Conservation (phyloP, 2,888 invertebrate genomes). For the Eupelmus urozonus region DNA sequence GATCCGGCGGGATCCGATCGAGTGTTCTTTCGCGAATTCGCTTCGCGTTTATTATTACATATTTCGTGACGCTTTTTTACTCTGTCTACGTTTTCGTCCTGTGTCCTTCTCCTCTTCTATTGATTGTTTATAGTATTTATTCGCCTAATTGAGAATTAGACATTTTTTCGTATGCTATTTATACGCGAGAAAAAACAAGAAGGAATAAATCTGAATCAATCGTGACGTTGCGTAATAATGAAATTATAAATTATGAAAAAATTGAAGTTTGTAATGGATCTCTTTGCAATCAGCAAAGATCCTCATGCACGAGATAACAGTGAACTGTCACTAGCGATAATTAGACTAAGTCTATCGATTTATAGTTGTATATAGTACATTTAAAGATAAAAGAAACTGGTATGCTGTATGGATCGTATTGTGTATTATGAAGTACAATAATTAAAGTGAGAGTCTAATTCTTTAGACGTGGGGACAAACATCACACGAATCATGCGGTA, state of each 20-base stretch:
- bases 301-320: constrained; percentile 32
- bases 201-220: constrained; percentile 32
- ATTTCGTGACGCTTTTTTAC: constrained; percentile 46
- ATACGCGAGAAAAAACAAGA: constrained; percentile 56
- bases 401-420: constrained; percentile 54
- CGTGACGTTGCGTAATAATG: constrained; percentile 6
- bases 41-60: constrained; percentile 18
- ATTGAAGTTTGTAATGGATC: constrained; percentile 31
- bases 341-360: constrained; percentile 46
- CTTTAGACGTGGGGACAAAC: constrained; percentile 18
- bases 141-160: constrained; percentile 66
- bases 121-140: constrained; percentile 73
- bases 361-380: constrained; percentile 52
- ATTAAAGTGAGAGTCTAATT: constrained; percentile 53
- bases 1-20: constrained; percentile 74
- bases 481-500: constrained; percentile 24
- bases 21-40: constrained; percentile 49
- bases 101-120: constrained; percentile 31
- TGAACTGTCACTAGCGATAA: constrained; percentile 56
- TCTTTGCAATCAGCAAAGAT: constrained; percentile 33
- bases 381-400: constrained; percentile 41
- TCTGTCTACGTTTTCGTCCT: constrained; percentile 44
- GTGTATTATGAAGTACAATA: constrained; percentile 59
- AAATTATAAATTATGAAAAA: constrained; percentile 28
- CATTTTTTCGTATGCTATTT: constrained; percentile 67